phyloP scores from a whole-genome alignment of 1,140 invertebrate species.

The Bombus polaris region DNA sequence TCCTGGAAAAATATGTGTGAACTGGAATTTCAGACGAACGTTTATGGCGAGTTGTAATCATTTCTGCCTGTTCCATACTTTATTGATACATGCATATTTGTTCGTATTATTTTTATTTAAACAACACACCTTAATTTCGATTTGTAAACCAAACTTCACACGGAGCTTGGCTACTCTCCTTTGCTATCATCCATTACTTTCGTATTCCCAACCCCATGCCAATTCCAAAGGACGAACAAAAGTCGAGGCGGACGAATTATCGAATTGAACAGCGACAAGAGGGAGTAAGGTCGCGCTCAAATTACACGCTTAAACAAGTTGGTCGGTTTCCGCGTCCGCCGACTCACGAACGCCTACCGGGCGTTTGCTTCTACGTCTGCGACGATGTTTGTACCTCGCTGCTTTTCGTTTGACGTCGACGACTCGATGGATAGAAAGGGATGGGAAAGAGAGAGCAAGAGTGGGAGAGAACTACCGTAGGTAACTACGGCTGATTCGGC shows the following conservation, averaged over 20 bases:
- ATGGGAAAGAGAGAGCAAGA: conserved; percentile 20
- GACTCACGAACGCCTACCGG: conserved; percentile 17
- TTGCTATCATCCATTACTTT: too few species aligned
- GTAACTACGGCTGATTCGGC: conserved; percentile 80
- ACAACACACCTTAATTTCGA: too few species aligned
- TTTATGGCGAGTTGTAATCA: too few species aligned
- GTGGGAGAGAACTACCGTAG: conserved; percentile 65
- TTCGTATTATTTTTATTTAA: too few species aligned
- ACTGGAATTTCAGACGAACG: too few species aligned
- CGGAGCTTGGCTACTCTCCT: too few species aligned
- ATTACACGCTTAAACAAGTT: conserved; percentile 62
- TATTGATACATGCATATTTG: too few species aligned
- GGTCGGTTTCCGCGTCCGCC: conserved; percentile 46
- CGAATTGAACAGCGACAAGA: conserved; percentile 14
- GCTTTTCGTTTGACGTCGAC: conserved; percentile 79
- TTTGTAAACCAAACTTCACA: too few species aligned
- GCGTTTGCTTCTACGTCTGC: conserved; percentile 46
- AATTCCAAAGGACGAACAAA: not conserved
- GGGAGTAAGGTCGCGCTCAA: conserved; percentile 32
- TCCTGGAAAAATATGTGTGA: too few species aligned
- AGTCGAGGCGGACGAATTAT: conserved; percentile 32
- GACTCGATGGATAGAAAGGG: not conserved
- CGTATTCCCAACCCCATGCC: not conserved
- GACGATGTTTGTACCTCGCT: conserved; percentile 74
- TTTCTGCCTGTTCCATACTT: too few species aligned